Percentiles rank a stretch among this genome's conserved stretches.
Evolutionary conservation across 2,113 vertebrate species (phyloP).

Genomic region (Ceyx melanurus): DNA sequence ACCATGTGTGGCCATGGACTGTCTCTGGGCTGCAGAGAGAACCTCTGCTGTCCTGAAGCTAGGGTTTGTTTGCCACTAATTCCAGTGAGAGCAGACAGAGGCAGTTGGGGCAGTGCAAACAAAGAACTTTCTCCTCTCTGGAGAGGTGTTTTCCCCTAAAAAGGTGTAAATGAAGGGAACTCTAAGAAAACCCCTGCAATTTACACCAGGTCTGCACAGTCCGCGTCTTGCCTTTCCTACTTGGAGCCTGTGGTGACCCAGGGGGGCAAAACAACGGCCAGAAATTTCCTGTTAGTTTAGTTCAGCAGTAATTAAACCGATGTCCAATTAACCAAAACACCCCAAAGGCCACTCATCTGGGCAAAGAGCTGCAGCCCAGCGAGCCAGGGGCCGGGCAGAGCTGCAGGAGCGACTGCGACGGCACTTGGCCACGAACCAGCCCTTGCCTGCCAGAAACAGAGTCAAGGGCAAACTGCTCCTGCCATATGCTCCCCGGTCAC

Average conservation of each 20-base stretch:
- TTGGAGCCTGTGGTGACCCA: fast-evolving
- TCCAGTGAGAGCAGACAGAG: neutral
- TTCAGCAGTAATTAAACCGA: constrained; percentile 35
- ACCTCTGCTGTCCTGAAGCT: neutral
- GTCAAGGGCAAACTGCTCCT: constrained; percentile 1
- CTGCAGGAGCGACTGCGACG: neutral
- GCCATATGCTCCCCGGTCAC: constrained; percentile 45
- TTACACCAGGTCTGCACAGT: neutral
- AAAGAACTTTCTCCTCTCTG: neutral
- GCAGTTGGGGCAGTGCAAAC: neutral
- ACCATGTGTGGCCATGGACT: fast-evolving
- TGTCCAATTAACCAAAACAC: constrained; percentile 34
- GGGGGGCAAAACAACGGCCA: neutral
- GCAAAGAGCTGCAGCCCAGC: neutral
- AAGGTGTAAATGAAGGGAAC: neutral
- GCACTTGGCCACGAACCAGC: neutral
- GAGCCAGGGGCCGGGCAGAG: neutral
- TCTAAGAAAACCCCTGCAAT: neutral
- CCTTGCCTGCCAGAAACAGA: constrained; percentile 32
- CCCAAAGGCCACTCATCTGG: neutral
- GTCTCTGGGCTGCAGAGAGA: neutral
- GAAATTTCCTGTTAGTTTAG: constrained; percentile 7
- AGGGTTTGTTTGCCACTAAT: neutral
- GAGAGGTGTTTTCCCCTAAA: neutral
- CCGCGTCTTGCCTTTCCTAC: neutral